These are phyloP conservation scores for Mylabris sibirica DNA, from an alignment of 2,888 invertebrate species.

Conservation along the genomic window DNA sequence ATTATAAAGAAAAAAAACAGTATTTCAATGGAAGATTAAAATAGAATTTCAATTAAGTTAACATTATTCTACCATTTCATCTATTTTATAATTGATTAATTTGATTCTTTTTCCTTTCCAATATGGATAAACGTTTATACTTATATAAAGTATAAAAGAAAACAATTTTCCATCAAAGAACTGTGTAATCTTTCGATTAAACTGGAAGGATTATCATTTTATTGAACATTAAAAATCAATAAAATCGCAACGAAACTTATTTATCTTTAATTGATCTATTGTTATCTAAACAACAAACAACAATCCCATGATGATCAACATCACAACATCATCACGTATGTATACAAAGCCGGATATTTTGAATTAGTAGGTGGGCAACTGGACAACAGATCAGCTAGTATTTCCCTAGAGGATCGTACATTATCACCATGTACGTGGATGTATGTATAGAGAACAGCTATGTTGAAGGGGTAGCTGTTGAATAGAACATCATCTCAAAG, in stretches of 20 bases:
- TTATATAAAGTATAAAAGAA: neutral
- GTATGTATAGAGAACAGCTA: neutral
- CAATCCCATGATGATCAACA: neutral
- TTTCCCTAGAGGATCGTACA: neutral
- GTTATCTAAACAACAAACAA: neutral
- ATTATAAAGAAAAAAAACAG: neutral
- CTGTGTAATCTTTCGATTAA: conserved; percentile 4
- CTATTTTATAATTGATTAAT: neutral
- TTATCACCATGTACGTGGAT: neutral
- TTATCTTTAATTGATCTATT: neutral
- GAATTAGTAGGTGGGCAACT: conserved; percentile 1
- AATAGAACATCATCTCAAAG: neutral
- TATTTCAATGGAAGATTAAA: neutral
- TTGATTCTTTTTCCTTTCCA: neutral
- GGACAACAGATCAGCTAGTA: conserved; percentile 3
- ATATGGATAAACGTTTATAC: neutral
- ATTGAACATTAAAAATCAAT: neutral
- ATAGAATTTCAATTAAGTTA: neutral
- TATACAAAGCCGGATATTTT: neutral
- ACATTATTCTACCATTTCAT: neutral
- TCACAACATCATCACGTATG: neutral
- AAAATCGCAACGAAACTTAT: neutral
- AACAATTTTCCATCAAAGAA: neutral
- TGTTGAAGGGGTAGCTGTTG: neutral
- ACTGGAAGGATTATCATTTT: neutral